Percentiles rank a stretch among this genome's conserved stretches.
Evolutionary conservation across 1,140 invertebrate genomes (phyloP).

Genomic region (Delia radicum): DNA sequence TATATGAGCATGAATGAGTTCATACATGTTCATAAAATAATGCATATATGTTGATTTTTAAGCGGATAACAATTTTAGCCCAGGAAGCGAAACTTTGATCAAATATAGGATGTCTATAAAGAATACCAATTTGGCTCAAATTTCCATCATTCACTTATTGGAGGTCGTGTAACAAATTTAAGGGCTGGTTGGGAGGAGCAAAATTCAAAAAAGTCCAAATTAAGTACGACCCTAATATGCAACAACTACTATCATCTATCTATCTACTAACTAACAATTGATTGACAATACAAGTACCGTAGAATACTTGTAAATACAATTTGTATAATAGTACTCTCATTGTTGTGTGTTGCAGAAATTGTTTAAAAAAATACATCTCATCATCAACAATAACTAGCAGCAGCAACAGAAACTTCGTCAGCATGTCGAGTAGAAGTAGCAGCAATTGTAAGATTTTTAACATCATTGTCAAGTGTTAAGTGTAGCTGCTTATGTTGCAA

Average conservation of each 20-base stretch:
- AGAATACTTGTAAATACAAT: neutral
- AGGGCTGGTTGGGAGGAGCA: too few relatives aligned
- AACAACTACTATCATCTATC: neutral
- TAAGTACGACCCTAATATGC: too few relatives aligned
- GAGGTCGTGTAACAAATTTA: too few relatives aligned
- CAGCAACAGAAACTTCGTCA: neutral
- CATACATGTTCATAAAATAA: too few relatives aligned
- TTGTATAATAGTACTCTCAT: neutral
- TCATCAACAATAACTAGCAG: neutral
- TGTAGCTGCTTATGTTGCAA: neutral
- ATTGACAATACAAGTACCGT: neutral
- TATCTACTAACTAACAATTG: neutral
- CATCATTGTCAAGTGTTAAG: neutral
- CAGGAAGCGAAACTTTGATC: too few relatives aligned
- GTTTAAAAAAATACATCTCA: neutral
- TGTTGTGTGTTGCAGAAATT: neutral
- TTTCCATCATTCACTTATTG: too few relatives aligned
- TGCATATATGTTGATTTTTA: too few relatives aligned
- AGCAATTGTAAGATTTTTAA: constrained; percentile 9
- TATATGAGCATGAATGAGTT: too few relatives aligned
- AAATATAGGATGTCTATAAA: too few relatives aligned
- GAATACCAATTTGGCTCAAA: too few relatives aligned
- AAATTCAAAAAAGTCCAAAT: too few relatives aligned
- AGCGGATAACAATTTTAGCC: too few relatives aligned
- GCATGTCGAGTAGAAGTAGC: neutral